phyloP scores from a whole-genome alignment of 2,113 vertebrate genomes.

The Oreotrochilus melanogaster region DNA sequence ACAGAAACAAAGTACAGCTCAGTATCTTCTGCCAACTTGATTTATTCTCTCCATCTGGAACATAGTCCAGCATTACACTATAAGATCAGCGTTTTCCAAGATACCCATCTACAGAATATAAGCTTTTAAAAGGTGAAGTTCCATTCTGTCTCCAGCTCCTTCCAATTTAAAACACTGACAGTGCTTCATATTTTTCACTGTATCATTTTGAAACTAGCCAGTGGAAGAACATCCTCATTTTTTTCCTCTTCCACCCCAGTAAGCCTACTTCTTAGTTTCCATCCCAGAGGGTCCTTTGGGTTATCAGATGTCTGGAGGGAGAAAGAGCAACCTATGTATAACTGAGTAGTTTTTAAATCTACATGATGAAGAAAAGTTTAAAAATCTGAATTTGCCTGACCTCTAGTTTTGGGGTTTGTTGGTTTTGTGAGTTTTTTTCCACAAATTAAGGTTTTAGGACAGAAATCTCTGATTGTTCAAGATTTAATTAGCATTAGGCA shows the following conservation, averaged over 20 bases:
- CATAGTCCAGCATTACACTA: not conserved
- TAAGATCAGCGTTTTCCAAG: slow-evolving; percentile 19
- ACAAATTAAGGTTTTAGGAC: not conserved
- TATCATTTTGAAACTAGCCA: not conserved
- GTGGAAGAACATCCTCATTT: not conserved
- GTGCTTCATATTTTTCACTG: not conserved
- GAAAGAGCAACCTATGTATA: not conserved
- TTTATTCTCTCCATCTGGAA: slow-evolving; percentile 43
- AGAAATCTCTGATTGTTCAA: not conserved
- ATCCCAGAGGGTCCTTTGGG: not conserved
- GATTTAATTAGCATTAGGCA: not conserved
- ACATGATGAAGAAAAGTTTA: not conserved
- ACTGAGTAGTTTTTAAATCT: not conserved
- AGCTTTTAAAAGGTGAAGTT: not conserved
- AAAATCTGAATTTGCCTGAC: not conserved
- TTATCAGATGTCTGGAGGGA: not conserved
- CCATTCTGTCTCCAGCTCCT: not conserved
- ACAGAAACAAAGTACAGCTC: not conserved
- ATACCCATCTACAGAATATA: slow-evolving; percentile 32
- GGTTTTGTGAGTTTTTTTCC: not conserved
- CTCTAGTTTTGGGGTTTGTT: not conserved
- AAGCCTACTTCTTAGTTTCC: not conserved
- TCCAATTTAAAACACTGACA: not conserved
- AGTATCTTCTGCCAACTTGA: slow-evolving; percentile 5
- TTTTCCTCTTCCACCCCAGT: not conserved